A percentile compares a stretch with the other conserved stretches of the same genome.
Conservation (phyloP, 2,113 vertebrate genomes). For the Dinomys branickii region DNA sequence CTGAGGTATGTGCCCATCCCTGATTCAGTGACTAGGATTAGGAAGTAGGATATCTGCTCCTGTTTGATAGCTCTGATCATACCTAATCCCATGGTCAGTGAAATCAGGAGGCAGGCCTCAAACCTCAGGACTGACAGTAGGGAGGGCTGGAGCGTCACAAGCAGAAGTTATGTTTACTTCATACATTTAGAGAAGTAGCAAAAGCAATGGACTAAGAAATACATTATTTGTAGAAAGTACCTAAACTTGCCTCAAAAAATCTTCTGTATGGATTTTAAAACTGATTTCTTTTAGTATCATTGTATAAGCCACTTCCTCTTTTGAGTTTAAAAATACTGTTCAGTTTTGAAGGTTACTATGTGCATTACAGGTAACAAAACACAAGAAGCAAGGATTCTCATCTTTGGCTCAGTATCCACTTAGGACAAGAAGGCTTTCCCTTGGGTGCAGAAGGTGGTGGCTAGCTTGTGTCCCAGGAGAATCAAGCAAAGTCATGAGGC, state of each 20-base stretch:
- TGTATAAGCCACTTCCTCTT: background rate
- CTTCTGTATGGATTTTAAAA: background rate
- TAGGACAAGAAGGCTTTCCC: background rate
- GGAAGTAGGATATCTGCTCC: background rate
- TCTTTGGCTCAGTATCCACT: background rate
- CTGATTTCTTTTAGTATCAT: background rate
- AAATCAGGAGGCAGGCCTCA: background rate
- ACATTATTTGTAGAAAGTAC: background rate
- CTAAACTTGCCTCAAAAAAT: background rate
- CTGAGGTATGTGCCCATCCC: background rate
- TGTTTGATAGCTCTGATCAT: background rate
- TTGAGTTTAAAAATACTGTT: background rate
- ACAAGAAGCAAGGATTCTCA: background rate
- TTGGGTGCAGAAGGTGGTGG: too few relatives aligned
- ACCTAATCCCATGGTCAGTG: background rate
- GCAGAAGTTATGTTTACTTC: background rate
- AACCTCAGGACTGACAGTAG: background rate
- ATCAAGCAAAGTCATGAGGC: background rate
- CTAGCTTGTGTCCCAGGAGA: background rate
- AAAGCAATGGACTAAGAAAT: background rate
- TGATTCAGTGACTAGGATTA: background rate
- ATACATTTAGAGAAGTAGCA: background rate
- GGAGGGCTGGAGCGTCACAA: background rate
- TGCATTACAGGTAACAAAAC: background rate
- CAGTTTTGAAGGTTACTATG: background rate